phyloP scores from a whole-genome alignment of 2,797 vertebrate species.

The Tragopan temminckii region DNA sequence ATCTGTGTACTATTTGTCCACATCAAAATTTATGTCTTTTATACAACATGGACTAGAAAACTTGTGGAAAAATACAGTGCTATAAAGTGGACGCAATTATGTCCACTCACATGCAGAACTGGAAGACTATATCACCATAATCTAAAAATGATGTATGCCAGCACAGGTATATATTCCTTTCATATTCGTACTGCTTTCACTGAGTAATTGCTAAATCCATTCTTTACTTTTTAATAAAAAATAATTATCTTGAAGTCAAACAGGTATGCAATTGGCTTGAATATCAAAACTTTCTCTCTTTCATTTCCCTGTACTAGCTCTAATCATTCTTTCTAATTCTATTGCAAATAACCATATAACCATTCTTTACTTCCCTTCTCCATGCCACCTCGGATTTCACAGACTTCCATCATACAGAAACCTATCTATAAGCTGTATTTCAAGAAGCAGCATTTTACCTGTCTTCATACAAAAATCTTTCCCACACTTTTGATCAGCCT shows the following conservation, averaged over 20 bases:
- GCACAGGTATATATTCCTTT: not conserved
- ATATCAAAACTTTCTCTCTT: not conserved
- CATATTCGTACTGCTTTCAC: not conserved
- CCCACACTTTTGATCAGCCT: not conserved
- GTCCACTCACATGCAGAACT: not conserved
- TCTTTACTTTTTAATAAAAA: conserved; percentile 3
- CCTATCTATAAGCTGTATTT: not conserved
- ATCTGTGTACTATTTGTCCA: not conserved
- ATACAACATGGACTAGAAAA: rapidly evolving
- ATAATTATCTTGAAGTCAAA: not conserved
- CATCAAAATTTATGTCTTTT: not conserved
- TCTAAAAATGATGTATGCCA: not conserved
- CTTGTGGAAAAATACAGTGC: rapidly evolving
- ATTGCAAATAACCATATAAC: not conserved
- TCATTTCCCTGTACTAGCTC: not conserved
- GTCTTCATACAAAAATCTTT: not conserved
- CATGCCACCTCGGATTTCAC: not conserved
- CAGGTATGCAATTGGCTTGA: not conserved
- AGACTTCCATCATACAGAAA: not conserved
- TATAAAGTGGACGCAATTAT: not conserved
- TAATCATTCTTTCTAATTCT: not conserved
- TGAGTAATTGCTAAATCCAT: not conserved
- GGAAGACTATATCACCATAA: not conserved
- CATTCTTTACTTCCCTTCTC: not conserved
- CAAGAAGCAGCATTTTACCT: not conserved